Percentiles rank a stretch among this genome's conserved stretches.
phyloP scores from a whole-genome alignment of 1,140 invertebrate species.

The Conus ventricosus region DNA sequence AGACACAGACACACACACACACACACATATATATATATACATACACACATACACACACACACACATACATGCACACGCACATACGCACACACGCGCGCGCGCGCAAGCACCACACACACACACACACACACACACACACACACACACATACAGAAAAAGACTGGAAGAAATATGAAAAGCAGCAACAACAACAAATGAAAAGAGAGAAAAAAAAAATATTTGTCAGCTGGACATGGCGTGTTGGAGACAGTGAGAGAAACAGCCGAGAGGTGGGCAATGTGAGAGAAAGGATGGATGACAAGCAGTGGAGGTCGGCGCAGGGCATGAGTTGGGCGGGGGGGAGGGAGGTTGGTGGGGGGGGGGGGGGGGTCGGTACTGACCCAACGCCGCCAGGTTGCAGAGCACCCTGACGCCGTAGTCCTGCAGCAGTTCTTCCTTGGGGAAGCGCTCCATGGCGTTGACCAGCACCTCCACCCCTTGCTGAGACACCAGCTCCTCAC shows the following conservation, averaged over 20 bases:
- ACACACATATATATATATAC: too few species aligned
- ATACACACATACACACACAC: neutral
- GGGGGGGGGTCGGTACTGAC: constrained; percentile 26
- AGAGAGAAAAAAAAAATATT: too few species aligned
- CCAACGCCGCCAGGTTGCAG: constrained; percentile 49
- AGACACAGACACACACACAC: neutral
- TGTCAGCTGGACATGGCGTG: too few species aligned
- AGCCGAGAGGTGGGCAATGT: too few species aligned
- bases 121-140: constrained; percentile 3
- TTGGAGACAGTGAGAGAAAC: too few species aligned
- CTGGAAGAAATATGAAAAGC: neutral
- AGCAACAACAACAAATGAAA: too few species aligned
- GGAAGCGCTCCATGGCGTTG: constrained; percentile 39
- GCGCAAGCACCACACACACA: neutral
- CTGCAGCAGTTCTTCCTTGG: constrained; percentile 51
- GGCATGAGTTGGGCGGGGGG: neutral
- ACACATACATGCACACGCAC: too few species aligned
- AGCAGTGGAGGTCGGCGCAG: neutral
- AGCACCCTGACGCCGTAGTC: constrained; percentile 56
- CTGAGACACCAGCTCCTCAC: constrained; percentile 42
- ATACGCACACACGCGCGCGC: too few species aligned
- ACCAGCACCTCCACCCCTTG: constrained; percentile 39
- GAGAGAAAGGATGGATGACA: too few species aligned
- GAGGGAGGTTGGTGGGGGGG: too few species aligned
- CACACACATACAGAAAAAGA: neutral